Conservation (phyloP, 2,888 invertebrate genomes). For the Lordiphosa fenestrarum region DNA sequence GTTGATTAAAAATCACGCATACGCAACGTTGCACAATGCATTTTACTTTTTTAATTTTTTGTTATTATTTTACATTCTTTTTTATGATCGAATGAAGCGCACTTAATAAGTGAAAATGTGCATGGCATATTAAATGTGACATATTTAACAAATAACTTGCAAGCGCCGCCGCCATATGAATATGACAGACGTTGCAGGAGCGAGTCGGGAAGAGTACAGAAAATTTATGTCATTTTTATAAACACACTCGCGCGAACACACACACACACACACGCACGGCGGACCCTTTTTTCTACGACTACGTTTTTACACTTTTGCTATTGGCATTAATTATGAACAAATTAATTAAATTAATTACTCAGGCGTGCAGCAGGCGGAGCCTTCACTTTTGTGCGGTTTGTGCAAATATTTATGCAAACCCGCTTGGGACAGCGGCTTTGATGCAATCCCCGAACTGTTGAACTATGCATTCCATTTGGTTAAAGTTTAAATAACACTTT, state of each 20-base stretch:
- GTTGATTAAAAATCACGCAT: constrained; percentile 65
- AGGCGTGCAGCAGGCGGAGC: constrained; percentile 38
- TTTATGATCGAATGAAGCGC: constrained; percentile 46
- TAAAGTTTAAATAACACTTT: constrained; percentile 40
- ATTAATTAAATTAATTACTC: constrained; percentile 68
- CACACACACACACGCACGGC: constrained; percentile 12
- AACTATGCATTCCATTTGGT: constrained; percentile 47
- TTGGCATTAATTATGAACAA: constrained; percentile 63
- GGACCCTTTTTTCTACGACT: constrained; percentile 26
- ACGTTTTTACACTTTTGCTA: constrained; percentile 39
- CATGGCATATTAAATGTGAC: constrained; percentile 64
- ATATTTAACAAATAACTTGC: constrained; percentile 63
- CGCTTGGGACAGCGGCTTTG: constrained; percentile 46
- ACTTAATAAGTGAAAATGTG: constrained; percentile 66
- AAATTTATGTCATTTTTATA: constrained; percentile 51
- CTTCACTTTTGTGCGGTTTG: constrained; percentile 46
- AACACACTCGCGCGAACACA: constrained; percentile 29
- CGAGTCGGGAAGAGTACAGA: constrained; percentile 1
- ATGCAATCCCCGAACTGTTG: constrained; percentile 19
- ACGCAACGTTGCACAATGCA: constrained; percentile 51
- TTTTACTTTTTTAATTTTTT: constrained; percentile 20
- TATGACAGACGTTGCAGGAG: constrained; percentile 42
- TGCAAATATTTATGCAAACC: constrained; percentile 48
- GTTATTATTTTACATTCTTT: constrained; percentile 1
- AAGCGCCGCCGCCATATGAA: constrained; percentile 43